Conservation (phyloP, 2,797 vertebrate genomes). For the Psittacula echo region DNA sequence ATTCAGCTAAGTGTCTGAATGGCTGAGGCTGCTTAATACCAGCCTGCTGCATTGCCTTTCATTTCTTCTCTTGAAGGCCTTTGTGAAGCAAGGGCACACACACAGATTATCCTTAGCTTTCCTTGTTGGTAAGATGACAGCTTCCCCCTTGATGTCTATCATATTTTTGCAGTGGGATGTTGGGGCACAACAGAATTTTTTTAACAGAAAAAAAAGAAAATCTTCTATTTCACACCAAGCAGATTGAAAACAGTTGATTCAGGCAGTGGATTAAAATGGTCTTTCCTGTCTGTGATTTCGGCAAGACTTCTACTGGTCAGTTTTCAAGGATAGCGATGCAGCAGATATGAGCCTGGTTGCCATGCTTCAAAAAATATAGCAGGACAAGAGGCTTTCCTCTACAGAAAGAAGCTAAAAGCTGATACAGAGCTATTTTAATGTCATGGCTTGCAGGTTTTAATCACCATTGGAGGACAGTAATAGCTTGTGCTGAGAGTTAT, state of each 20-base stretch:
- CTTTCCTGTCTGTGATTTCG: background rate
- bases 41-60: slow-evolving; percentile 18
- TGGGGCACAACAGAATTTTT: background rate
- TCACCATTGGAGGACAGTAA: background rate
- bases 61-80: slow-evolving; percentile 14
- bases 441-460: background rate
- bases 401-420: background rate
- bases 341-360: background rate
- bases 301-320: background rate
- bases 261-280: background rate
- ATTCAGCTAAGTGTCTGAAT: slow-evolving; percentile 46
- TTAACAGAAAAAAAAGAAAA: background rate
- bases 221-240: background rate
- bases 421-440: background rate
- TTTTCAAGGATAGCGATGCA: background rate
- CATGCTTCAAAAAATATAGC: background rate
- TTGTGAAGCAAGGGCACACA: background rate
- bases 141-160: accelerated
- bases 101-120: background rate
- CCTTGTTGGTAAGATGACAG: background rate
- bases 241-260: background rate
- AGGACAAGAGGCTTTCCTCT: background rate
- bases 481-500: background rate
- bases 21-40: slow-evolving; percentile 27
- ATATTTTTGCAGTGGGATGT: background rate